Conservation (phyloP, 1,140 invertebrate species). For the Scaptomyza montana region DNA sequence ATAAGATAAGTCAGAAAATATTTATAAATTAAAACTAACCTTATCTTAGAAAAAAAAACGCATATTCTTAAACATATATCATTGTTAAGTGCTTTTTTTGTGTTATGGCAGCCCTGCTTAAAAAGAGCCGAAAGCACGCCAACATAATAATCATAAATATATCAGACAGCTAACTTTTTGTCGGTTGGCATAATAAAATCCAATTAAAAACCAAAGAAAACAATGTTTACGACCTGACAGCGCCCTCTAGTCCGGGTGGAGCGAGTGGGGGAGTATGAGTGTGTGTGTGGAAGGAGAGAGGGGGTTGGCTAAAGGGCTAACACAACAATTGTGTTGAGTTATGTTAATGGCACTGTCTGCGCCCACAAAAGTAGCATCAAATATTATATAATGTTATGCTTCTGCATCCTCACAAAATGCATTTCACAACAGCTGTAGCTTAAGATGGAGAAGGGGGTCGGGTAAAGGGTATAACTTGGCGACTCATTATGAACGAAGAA, state of each 20-base stretch:
- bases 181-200: conserved; percentile 77
- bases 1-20: neutral
- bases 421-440: conserved; percentile 39
- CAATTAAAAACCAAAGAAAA: conserved; percentile 81
- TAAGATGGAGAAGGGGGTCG: neutral
- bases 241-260: conserved; percentile 10
- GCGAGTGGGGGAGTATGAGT: neutral
- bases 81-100: neutral
- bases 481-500: conserved; percentile 30
- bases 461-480: neutral
- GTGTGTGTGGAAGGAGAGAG: neutral
- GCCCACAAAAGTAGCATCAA: conserved; percentile 59
- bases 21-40: too few relatives aligned
- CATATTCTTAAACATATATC: too few relatives aligned
- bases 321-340: conserved; percentile 64
- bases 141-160: conserved; percentile 81
- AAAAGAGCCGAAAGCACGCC: conserved; percentile 54
- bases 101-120: conserved; percentile 45
- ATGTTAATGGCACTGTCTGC: conserved; percentile 72
- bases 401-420: conserved; percentile 41
- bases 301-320: conserved; percentile 54
- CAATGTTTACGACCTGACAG: conserved; percentile 77
- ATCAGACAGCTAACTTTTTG: conserved; percentile 71
- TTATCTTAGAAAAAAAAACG: too few relatives aligned
- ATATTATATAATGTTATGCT: conserved; percentile 25